Base-by-base conservation (phyloP, 2,888 invertebrate species). In the Pollenia angustigena region DNA sequence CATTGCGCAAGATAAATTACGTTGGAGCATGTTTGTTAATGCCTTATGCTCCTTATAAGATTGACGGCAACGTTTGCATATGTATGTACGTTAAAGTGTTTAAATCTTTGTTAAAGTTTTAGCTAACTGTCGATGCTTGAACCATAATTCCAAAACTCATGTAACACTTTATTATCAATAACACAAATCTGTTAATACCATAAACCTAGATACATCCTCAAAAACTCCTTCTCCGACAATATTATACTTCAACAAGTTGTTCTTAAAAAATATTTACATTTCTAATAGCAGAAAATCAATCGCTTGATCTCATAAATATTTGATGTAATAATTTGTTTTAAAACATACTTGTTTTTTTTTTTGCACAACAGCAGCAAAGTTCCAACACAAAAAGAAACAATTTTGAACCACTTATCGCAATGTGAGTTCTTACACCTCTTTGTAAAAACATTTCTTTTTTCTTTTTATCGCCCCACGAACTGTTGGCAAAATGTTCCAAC, bases 381-480 rank as follows among this genome's bases (percentile, higher is more conserved):
- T 58, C 11, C n/a, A 50, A 12, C 18, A 84, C 71, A 87, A 83
- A 86, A 86, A 78, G 83, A 62, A 87, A 76, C 54, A 58, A 76
- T 72, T 86, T 82, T 68, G 9, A 76, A 84, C 42, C 83, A 84
- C 81, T 87, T 87, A 78, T 81, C 81, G 78, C 66, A 72, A 81
- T 81, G 46, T 50, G 81, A 87, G 72, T 81, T 76, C 78, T 81
- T 84, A 87, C 87, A 87, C 87, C 84, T 84, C 74, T 78, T 84
- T 83, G 72, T 40, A 40, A 68, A n/a, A 56, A 1, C 9, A 52
- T 14, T n/a, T 32, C 23, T 60, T 66, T 66, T 40, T 68, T 44
- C 46, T 14, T 66, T 52, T 71, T 72, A 44, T 74, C 50, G 23
- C 66, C 6, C 18, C 76, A 75, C 40, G 54, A 62, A 42, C 8